Evolutionary conservation across 53 echinoderm and acorn worm genomes (phyloP).

Genomic region (Hippasteria phrygiana): DNA sequence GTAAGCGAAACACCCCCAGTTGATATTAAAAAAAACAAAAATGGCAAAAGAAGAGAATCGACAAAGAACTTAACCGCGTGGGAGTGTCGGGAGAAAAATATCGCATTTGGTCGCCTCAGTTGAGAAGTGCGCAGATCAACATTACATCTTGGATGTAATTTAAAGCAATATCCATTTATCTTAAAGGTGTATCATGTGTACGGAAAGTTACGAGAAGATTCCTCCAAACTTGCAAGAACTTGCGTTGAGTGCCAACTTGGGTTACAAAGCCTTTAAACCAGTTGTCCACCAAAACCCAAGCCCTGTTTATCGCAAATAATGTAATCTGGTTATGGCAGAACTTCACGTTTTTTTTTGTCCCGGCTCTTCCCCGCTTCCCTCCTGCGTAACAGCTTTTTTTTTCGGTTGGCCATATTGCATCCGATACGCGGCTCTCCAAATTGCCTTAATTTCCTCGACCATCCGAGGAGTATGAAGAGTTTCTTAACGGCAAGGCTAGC

Average conservation of each 20-base stretch:
- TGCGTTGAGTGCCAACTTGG: conserved; percentile 51
- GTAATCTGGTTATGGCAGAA: conserved; percentile 61
- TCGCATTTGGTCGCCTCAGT: not conserved
- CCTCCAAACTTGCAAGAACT: conserved; percentile 13
- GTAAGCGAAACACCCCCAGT: not conserved
- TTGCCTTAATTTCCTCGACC: conserved; percentile 65
- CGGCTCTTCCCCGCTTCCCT: conserved; percentile 1
- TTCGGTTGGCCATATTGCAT: conserved; percentile 59
- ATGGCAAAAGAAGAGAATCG: not conserved
- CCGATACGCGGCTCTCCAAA: conserved; percentile 61
- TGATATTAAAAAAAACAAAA: not conserved
- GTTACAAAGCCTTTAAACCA: conserved; percentile 58
- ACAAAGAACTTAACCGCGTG: not conserved
- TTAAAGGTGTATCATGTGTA: conserved; percentile 59
- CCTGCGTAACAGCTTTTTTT: not conserved
- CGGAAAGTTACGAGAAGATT: conserved; percentile 37
- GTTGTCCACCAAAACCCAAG: conserved; percentile 44
- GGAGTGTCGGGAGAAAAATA: not conserved
- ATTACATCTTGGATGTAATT: conserved; percentile 44
- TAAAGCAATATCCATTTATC: conserved; percentile 57
- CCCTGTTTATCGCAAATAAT: conserved; percentile 52
- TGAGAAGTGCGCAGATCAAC: conserved; percentile 1
- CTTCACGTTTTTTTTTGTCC: conserved; percentile 27
- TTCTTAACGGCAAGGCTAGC: conserved; percentile 61
- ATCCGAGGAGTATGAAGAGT: conserved; percentile 59